Evolutionary conservation across 2,888 invertebrate species (phyloP).

Genomic region (Acleris sparsana): DNA sequence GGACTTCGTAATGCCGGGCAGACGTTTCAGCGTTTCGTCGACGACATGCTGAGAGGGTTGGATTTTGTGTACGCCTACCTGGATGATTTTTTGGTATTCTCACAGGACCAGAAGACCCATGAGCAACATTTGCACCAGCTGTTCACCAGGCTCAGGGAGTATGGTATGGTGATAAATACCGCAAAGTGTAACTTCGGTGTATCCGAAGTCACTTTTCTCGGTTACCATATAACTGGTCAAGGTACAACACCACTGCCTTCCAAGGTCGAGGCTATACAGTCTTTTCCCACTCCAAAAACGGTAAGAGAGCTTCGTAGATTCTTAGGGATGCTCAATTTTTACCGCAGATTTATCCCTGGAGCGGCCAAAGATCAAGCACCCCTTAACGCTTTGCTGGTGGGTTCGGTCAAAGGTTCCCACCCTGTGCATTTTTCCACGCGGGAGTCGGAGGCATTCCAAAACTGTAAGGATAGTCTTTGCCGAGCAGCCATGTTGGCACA

Average conservation of each 20-base stretch:
- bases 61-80: neutral
- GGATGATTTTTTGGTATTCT: neutral
- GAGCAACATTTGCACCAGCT: neutral
- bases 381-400: neutral
- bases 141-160: neutral
- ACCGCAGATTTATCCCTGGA: neutral
- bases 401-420: neutral
- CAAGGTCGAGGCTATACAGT: neutral
- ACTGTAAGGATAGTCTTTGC: neutral
- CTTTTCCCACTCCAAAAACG: neutral
- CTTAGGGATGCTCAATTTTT: neutral
- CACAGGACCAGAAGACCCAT: neutral
- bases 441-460: neutral
- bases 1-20: constrained; percentile 60
- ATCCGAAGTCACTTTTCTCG: neutral
- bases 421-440: too few relatives aligned
- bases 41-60: neutral
- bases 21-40: constrained; percentile 54
- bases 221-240: neutral
- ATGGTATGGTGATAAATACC: neutral
- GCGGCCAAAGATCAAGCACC: neutral
- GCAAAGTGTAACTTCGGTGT: neutral
- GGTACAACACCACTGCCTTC: neutral
- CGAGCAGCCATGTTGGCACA: constrained; percentile 18
- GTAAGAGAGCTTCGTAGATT: neutral